Evolutionary conservation across 2,888 invertebrate genomes (phyloP).

Genomic region (Eurois occulta): DNA sequence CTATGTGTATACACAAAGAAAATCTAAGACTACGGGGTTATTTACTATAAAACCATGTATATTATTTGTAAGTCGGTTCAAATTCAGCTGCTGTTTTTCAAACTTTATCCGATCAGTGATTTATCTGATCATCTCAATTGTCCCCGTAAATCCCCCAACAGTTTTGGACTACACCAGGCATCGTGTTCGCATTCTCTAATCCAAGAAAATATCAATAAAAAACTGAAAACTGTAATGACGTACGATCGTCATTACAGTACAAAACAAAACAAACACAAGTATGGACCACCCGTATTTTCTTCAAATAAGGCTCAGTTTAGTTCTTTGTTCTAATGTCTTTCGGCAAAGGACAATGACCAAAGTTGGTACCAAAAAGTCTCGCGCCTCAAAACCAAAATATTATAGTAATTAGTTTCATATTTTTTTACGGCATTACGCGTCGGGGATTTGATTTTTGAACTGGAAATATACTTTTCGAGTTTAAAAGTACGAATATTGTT

Average conservation of each 20-base stretch:
- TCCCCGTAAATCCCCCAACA: background rate
- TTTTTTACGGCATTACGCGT: too few species aligned
- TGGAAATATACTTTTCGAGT: too few species aligned
- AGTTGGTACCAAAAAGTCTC: too few species aligned
- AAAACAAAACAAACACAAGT: conserved; percentile 10
- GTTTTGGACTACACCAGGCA: background rate
- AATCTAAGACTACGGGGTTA: background rate
- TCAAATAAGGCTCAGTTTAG: conserved; percentile 7
- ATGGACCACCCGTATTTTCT: background rate
- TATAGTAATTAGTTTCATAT: too few species aligned
- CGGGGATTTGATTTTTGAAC: too few species aligned
- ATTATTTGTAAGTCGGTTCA: background rate
- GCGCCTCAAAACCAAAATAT: too few species aligned
- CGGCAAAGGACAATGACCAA: too few species aligned
- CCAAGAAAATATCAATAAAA: background rate
- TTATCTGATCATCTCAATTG: background rate
- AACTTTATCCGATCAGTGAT: background rate
- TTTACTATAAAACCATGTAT: background rate
- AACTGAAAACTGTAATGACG: too few species aligned
- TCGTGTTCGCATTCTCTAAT: background rate
- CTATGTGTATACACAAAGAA: background rate
- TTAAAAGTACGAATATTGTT: too few species aligned
- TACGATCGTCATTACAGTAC: background rate
- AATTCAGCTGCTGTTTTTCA: background rate
- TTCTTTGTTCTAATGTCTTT: conserved; percentile 4